phyloP scores from a whole-genome alignment of 2,888 invertebrate genomes.

The Cephus spinipes region DNA sequence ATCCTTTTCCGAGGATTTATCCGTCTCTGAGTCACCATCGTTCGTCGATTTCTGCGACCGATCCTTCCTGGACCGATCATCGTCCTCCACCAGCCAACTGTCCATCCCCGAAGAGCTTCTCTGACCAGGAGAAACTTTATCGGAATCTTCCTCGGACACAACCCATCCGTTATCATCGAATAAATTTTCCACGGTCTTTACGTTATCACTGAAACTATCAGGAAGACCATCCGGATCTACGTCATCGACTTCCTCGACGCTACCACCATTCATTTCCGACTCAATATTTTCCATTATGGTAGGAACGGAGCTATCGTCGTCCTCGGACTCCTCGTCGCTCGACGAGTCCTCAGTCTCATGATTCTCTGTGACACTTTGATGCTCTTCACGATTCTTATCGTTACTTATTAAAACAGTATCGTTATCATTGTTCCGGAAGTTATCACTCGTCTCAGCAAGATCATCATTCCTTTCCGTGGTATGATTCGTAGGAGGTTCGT shows the following conservation, averaged over 20 bases:
- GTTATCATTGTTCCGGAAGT: conserved; percentile 21
- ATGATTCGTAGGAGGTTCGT: conserved; percentile 17
- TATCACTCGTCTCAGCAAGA: conserved; percentile 26
- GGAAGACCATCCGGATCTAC: background rate
- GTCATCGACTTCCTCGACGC: background rate
- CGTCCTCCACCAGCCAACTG: background rate
- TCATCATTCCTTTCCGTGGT: conserved; percentile 13
- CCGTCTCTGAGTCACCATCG: conserved; percentile 1
- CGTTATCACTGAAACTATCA: conserved; percentile 3
- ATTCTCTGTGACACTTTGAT: background rate
- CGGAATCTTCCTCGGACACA: conserved; percentile 48
- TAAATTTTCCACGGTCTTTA: conserved; percentile 47
- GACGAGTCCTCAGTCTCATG: conserved; percentile 15
- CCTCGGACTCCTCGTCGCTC: conserved; percentile 22
- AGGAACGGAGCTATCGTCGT: background rate
- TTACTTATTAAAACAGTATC: conserved; percentile 12
- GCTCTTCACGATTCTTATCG: conserved; percentile 8
- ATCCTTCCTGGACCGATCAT: background rate
- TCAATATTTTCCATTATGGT: conserved; percentile 12
- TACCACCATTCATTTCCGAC: background rate
- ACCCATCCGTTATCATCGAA: conserved; percentile 64
- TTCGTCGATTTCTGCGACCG: background rate
- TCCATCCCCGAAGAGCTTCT: background rate
- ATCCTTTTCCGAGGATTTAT: background rate
- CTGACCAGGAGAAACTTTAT: background rate